Evolutionary conservation across 2,797 vertebrate species (phyloP), one percentile per base, ranked within the genome.

Genomic region (Rhinogobio ventralis): DNA sequence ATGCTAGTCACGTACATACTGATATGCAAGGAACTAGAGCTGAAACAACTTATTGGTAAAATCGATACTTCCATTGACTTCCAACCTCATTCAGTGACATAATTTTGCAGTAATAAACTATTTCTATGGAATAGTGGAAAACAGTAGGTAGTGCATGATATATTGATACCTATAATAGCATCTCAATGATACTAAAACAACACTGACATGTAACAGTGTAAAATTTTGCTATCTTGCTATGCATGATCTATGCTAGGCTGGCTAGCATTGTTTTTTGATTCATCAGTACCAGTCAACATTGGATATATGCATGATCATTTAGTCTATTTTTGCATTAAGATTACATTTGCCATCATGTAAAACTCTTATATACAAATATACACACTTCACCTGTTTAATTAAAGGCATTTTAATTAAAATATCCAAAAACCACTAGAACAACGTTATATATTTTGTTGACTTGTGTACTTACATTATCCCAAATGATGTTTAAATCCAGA

Each of bases 11-110:
- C 36, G 49, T 25, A 53, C 15, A 0, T 36, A 33, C 77, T 51
- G 60, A 33, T 64, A 64, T 64, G 74, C 71, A 77, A 82, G 76
- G 64, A 53, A 77, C 60, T 79, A 14, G 57, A 10, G 51, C 13
- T 76, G 20, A 57, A 57, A 76, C 74, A 55, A 39, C 33, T 57
- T 57, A 57, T 17, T 76, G 74, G 51, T 57, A 39, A 39, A 76
- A 76, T 60, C 53, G 2, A 25, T 57, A 53, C 30, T 53, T 53
- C 17, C 17, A 49, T 28, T 23, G 72, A 57, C 3, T 66, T 39
- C 42, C 66, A 79, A 30, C 42, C 57, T 28, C 19, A 25, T 45
- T 66, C 25, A 79, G 60, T 79, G 60, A 66, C 7, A 8, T 66
- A 25, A 46, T 42, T 49, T 28, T 23, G 6, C 42, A 66, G 6